phyloP scores from a whole-genome alignment of 2,797 vertebrate genomes.

The Esox masquinongy region DNA sequence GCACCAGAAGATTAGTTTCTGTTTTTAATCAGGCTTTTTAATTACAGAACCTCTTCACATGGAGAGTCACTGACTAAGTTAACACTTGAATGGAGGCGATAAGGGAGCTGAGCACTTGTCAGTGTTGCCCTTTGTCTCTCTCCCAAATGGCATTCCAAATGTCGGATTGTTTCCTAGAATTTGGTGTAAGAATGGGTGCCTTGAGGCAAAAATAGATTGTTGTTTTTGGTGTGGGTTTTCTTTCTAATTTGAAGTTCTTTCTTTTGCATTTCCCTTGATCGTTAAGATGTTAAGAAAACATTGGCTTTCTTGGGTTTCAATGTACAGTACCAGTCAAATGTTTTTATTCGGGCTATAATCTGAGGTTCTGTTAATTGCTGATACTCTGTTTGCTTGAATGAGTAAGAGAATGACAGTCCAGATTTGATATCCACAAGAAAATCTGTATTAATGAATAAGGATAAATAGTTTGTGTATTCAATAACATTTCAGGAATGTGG shows the following conservation, averaged over 20 bases:
- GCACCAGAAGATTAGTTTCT: conserved; percentile 10
- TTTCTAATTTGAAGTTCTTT: conserved; percentile 4
- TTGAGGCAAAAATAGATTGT: not conserved
- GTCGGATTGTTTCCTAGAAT: not conserved
- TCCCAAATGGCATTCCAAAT: conserved; percentile 17
- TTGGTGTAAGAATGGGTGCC: not conserved
- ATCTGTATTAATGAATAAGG: not conserved
- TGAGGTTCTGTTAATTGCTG: too few relatives aligned
- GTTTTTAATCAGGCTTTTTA: conserved; percentile 36
- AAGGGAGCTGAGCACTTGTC: conserved; percentile 15
- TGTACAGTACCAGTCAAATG: too few relatives aligned
- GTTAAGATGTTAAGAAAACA: not conserved
- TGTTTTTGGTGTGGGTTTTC: not conserved
- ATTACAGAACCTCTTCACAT: conserved; percentile 21
- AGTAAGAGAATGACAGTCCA: not conserved
- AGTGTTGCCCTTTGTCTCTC: conserved; percentile 4
- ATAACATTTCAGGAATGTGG: not conserved
- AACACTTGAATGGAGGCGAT: conserved; percentile 27
- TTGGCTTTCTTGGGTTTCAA: not conserved
- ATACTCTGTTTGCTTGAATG: not conserved
- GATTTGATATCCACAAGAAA: not conserved
- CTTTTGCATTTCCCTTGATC: not conserved
- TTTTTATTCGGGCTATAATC: too few relatives aligned
- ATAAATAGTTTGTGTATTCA: not conserved
- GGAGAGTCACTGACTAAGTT: conserved; percentile 12